Base-by-base conservation (phyloP, 2,797 vertebrate genomes). In the Karalla daura region DNA sequence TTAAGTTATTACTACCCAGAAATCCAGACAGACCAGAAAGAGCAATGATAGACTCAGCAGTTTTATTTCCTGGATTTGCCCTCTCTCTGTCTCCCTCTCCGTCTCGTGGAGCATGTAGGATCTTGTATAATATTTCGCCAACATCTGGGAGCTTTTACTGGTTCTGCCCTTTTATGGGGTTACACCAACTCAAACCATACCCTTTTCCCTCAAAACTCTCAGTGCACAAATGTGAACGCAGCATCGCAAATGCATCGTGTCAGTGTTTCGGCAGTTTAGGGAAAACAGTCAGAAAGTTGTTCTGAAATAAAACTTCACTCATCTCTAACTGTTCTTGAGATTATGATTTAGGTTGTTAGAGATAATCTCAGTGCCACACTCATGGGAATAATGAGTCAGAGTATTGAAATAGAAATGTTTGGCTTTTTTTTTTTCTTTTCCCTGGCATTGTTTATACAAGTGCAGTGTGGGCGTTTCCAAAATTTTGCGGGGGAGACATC, bases 111-210 rank as follows among this genome's bases (percentile, higher is more conserved):
- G 73, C 90, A 76, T 88, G 89, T 82, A 80, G 73, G 73, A 80
- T 83, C 87, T 84, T 89, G 90, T 89, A 78, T 88, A 81, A 89
- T 89, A 83, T 89, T 91, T 87, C 86, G 66, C 69, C 59, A 60
- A 89, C 90, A 91, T 92, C 88, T 91, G 88, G 80, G 83, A 82
- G 84, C 83, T 90, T 90, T 91, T 91, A 90, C 84, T 78, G 76
- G 61, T 72, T 69, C 30, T n/a, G 52, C 65, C 63, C 69, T 86
- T 89, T 89, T 86, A 89, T 85, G 70, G 72, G 51, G 63, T 72
- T 81, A 72, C 63, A 78, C 62, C 40, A 39, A 81, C 74, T 75
- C 63, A 81, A 89, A 77, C 46, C 66, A 66, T 61, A 44, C 50
- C 39, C 39, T 50, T 28, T 61, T 62, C 66, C 23, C 44, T 78